Evolutionary conservation across 1,140 invertebrate genomes (phyloP), one percentile per base, ranked within the genome.

Genomic region (Rhysida immarginata): DNA sequence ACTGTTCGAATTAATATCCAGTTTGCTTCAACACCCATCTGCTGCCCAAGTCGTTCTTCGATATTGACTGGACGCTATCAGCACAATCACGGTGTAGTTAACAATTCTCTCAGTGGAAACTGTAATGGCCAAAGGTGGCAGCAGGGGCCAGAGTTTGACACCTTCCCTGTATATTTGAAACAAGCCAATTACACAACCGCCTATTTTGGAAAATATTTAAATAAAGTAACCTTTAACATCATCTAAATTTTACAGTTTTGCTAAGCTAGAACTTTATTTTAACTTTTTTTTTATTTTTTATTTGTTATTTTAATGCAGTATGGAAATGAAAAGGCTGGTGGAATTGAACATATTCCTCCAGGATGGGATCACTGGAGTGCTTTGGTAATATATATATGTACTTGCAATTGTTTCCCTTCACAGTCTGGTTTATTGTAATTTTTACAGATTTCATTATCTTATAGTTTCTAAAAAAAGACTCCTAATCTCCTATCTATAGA

Each of bases 181-280:
- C 68, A 74, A 27, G 68, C 73, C 46, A 80, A 78, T 2, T 90
- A 90, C 65, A 75, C 65, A 11, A 89, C 85, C 0, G 89, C 89
- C 65, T 90, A 85, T 68, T 84, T 82, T 64, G 87, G 87, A 45
- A 91, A 90, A 75, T 90, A 90, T 74, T 72, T 90, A 54, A 90
- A 91, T 71, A 70, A 82, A 72, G 84, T 85, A 67, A 42, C 59
- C 61, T 45, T 43, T 59, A 29, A 27, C 16, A n/a, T n/a, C n/a
- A n/a, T n/a, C n/a, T n/a, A n/a, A n/a, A n/a, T n/a, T n/a, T n/a
- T n/a, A n/a, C 29, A 8, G 16, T 16, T 35, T 35, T 16, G 5
- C 16, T 35, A 5, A 35, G 5, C 16, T 35, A 5, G 5, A 35
- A 16, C 16, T 35, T 35, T 35, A 8, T 35, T 35, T 35, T 35